Conservation (phyloP, 2,797 vertebrate species). For the Glyptemys insculpta region DNA sequence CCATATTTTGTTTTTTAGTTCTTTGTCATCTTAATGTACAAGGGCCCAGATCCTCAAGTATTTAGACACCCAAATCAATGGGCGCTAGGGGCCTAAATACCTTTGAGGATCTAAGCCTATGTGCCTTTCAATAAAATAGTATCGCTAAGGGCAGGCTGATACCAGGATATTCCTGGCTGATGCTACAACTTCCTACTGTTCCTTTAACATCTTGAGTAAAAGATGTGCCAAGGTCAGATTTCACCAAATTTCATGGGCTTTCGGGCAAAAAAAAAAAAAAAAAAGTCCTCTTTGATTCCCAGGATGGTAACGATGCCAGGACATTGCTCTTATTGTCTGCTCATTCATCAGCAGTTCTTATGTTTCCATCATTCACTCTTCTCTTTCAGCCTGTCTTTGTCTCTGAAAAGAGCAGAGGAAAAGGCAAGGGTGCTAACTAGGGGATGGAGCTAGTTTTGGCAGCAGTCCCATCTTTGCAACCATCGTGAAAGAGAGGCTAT, state of each 20-base stretch:
- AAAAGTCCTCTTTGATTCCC: neutral
- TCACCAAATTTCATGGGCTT: neutral
- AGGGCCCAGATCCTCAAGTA: neutral
- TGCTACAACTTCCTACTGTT: neutral
- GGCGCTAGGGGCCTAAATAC: neutral
- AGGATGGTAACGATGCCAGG: neutral
- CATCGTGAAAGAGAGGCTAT: too few species aligned
- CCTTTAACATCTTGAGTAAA: neutral
- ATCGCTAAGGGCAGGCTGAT: neutral
- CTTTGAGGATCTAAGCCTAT: neutral
- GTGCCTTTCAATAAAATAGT: neutral
- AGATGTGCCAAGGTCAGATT: neutral
- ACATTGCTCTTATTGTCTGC: neutral
- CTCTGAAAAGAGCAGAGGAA: neutral
- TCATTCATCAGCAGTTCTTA: neutral
- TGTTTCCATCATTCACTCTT: neutral
- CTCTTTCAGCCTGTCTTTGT: neutral
- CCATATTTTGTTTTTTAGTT: neutral
- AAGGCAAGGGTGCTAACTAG: neutral
- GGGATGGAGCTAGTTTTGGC: neutral
- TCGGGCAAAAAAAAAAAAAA: neutral
- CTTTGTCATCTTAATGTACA: neutral
- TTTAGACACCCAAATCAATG: neutral
- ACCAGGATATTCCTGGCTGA: neutral
- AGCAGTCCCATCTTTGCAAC: too few species aligned